Evolutionary conservation across 2,113 vertebrate species (phyloP).

Genomic region (Labeo rohita): DNA sequence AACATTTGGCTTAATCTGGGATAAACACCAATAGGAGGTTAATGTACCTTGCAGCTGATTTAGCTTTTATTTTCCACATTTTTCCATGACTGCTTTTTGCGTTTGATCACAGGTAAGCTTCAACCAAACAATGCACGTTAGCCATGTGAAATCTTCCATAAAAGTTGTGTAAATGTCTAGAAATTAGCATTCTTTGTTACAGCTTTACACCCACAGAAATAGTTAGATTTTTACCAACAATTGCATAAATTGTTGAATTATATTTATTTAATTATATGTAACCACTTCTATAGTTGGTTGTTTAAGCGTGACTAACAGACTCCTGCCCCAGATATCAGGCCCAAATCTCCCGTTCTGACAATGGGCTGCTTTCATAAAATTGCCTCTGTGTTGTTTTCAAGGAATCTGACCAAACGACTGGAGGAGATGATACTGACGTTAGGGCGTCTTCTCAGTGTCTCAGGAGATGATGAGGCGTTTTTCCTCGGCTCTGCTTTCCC

Average conservation of each 20-base stretch:
- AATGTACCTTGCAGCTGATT: slow-evolving; percentile 24
- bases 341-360: neutral
- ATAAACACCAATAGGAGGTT: slow-evolving; percentile 5
- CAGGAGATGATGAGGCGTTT: slow-evolving; percentile 1
- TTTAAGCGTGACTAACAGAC: neutral
- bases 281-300: neutral
- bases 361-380: neutral
- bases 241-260: neutral
- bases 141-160: slow-evolving; percentile 10
- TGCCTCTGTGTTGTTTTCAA: slow-evolving; percentile 8
- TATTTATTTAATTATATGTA: neutral
- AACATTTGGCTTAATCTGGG: neutral
- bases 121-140: neutral
- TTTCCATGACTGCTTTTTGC: neutral
- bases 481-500: neutral
- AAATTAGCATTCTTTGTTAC: neutral
- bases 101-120: neutral
- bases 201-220: neutral
- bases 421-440: neutral
- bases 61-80: slow-evolving; percentile 17
- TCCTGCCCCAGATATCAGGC: neutral
- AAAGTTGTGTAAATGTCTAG: neutral
- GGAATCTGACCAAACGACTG: neutral
- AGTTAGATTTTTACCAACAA: neutral
- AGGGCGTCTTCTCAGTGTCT: slow-evolving; percentile 33